Evolutionary conservation across 2,888 invertebrate genomes (phyloP), one percentile per base, ranked within the genome.

Genomic region (Zygothrica quintamaculata): DNA sequence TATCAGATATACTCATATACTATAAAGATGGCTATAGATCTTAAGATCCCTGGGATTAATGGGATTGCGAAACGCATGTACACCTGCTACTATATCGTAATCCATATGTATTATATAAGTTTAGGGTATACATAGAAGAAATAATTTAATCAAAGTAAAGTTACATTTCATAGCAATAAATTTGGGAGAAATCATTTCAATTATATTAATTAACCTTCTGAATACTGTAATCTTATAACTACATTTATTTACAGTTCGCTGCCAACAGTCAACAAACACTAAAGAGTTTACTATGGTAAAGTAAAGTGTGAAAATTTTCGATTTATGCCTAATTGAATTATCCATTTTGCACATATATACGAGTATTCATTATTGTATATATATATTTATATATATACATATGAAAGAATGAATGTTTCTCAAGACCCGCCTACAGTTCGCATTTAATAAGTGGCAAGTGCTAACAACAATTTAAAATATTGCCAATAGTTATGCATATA

Each of bases 401-500:
- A n/a, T n/a, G n/a, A n/a, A n/a, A 53, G 48, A 67, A 42, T 11
- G 74, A 62, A 61, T 47, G 53, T 36, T 60, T 51, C 50, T 50
- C 51, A 60, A 64, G 37, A 64, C 31, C 29, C 46, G 44, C 51
- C 51, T 62, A 62, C 51, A 70, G 51, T 56, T 66, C 64, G 58
- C 69, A 36, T 69, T 74, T 72, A 69, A 74, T 70, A 69, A 74
- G 75, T 74, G 74, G 70, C 58, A 77, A 78, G 72, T 76, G 64
- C 77, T 78, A 84, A 80, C 77, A 78, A 78, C 77, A 84, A 84
- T 66, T 73, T 47, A 64, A 57, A 77, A 31, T 58, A 68, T 57
- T 47, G 47, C 55, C 60, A 47, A 59, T 76, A 57, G 39, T 29
- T 1, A 36, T 18, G 33, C 15, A 58, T 42, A 34, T 40, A 39